Base-by-base conservation (phyloP, 2,888 invertebrate genomes). In the Tetragonula carbonaria region DNA sequence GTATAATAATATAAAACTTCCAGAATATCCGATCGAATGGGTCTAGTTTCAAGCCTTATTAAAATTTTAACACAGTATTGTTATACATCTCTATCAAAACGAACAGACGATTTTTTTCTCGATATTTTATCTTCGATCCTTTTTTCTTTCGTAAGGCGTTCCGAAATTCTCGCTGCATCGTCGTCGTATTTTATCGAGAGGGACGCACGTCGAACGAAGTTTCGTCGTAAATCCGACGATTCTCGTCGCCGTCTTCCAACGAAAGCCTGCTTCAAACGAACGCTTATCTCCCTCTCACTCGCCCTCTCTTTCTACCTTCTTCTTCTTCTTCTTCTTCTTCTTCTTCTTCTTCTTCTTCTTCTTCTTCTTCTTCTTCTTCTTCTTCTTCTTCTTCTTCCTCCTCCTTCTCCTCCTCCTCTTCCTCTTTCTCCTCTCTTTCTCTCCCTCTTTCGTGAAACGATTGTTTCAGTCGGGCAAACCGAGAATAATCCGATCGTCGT, bases 231-330 rank as follows among this genome's bases (percentile, higher is more conserved):
- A 80, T 80, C 63, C 78, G 50, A 23, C 63, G 55, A 18, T 21
- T 45, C n/a, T 28, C 50, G 73, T 71, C 66, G 74, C 23, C 62
- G 51, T 77, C 28, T 71, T 71, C 38, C 53, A n/a, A n/a, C 66
- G 23, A 23, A n/a, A 33, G 33, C 79, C 21, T n/a, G 33, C 62
- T 70, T 63, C 55, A 50, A 77, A 80, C 80, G 51, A 21, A 23
- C 78, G 80, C 65, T 80, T 80, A 80, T 78, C 78, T 80, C 50
- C 28, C 28, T 2, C 55, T 13, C 23, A n/a, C 2, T 70, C 70
- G 45, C 70, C 70, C 76, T 75, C 28, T 62, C 76, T 75, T n/a
- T 62, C 50, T 13, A 11, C 62, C 18, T 59, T 70, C 53, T 23
- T 16, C n/a, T 38, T 23, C 3, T 38, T 33, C 57, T 38, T 38